Conservation (phyloP, 2,797 vertebrate genomes). For the Amazonetta brasiliensis region DNA sequence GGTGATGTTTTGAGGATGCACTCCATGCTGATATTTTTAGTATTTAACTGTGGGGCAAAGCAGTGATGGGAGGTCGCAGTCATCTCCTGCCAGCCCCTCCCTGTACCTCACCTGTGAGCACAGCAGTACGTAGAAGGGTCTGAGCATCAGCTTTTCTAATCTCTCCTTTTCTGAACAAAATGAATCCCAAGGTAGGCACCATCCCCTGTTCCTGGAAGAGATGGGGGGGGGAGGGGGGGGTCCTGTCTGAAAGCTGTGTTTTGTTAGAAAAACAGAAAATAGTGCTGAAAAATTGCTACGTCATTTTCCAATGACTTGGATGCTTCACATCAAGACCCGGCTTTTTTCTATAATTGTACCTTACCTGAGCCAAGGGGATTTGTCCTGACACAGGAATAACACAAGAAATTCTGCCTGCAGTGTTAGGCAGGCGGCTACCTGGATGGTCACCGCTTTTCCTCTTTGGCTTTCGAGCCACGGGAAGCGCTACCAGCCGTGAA, state of each 20-base stretch:
- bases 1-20: not conserved
- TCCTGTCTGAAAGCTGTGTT: too few species aligned
- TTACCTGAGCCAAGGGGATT: not conserved
- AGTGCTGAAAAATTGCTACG: not conserved
- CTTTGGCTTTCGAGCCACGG: not conserved
- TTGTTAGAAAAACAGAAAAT: not conserved
- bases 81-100: not conserved
- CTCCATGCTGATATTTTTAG: not conserved
- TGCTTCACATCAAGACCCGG: not conserved
- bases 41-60: not conserved
- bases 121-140: not conserved
- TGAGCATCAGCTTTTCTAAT: not conserved
- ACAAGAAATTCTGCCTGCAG: not conserved
- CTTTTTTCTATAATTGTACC: not conserved
- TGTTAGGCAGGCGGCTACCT: rapidly evolving
- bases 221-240: too few species aligned
- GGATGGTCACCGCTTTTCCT: not conserved
- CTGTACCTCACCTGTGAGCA: not conserved
- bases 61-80: not conserved
- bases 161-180: not conserved
- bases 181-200: not conserved
- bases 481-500: not conserved
- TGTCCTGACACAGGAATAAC: not conserved
- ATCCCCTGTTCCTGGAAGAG: not conserved
- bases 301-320: not conserved